These are phyloP conservation scores for Cosmia pyralina DNA, from an alignment of 2,888 invertebrate species.

Conservation along the genomic window DNA sequence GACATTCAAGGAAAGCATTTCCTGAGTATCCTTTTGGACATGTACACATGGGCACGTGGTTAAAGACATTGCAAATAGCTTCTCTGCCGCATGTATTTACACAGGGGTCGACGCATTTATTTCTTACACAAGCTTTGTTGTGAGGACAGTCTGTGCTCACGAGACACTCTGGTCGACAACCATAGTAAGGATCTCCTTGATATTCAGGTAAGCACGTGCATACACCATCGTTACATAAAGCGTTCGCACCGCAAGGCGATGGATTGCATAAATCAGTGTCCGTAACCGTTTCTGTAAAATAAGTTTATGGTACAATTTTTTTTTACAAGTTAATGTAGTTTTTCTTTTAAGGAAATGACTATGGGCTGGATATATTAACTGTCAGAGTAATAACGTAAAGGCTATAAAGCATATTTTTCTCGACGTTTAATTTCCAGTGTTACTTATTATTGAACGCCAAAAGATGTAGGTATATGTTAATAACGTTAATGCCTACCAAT, in stretches of 20 bases:
- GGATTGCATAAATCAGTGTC: constrained; percentile 91
- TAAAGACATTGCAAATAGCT: constrained; percentile 93
- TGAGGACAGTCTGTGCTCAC: constrained; percentile 93
- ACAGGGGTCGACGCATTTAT: constrained; percentile 95
- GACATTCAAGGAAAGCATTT: constrained; percentile 92
- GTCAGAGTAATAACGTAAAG: no score
- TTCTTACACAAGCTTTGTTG: constrained; percentile 92
- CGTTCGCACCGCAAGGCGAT: constrained; percentile 93
- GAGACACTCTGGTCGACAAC: constrained; percentile 95
- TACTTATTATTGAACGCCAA: not conserved
- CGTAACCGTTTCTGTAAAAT: constrained; percentile 71
- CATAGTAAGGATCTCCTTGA: constrained; percentile 94
- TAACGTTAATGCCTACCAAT: not conserved
- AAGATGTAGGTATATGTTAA: not conserved
- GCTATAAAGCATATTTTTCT: not conserved
- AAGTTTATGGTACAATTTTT: not conserved
- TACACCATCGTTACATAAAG: constrained; percentile 92
- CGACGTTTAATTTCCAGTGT: not conserved
- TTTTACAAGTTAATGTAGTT: not conserved
- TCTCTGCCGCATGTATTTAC: constrained; percentile 93
- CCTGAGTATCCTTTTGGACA: constrained; percentile 92
- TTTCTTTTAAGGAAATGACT: not conserved
- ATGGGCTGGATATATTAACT: not conserved
- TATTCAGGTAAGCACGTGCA: constrained; percentile 94
- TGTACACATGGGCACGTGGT: constrained; percentile 91